Percentiles rank a stretch among this genome's conserved stretches.
phyloP scores from a whole-genome alignment of 2,797 vertebrate genomes.

The Acestrorhynchus altus region DNA sequence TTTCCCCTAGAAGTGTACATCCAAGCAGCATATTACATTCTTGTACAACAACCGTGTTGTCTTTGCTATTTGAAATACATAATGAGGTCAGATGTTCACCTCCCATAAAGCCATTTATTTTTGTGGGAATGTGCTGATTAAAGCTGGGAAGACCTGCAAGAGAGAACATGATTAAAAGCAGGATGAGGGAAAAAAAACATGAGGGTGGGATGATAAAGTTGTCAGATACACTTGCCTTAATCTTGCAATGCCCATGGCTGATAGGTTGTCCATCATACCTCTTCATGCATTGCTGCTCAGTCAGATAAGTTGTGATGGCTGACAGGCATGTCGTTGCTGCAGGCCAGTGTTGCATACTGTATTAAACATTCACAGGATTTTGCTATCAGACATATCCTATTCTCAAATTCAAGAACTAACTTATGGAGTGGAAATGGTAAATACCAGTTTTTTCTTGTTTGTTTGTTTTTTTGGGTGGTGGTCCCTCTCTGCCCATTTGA shows the following conservation, averaged over 20 bases:
- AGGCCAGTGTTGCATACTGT: slow-evolving; percentile 25
- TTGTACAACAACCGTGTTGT: too few relatives aligned
- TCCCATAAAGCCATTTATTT: neutral
- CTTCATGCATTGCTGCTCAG: slow-evolving; percentile 52
- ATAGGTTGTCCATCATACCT: slow-evolving; percentile 46
- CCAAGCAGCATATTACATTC: neutral
- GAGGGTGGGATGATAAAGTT: slow-evolving; percentile 53
- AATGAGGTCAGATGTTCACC: slow-evolving; percentile 44
- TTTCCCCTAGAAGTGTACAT: neutral
- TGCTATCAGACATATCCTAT: slow-evolving; percentile 42
- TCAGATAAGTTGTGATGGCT: slow-evolving; percentile 51
- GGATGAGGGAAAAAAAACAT: neutral
- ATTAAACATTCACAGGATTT: slow-evolving; percentile 41
- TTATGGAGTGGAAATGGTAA: slow-evolving; percentile 34
- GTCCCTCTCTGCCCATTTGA: slow-evolving; percentile 18
- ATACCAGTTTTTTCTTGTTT: slow-evolving; percentile 39
- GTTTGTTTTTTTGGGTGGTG: slow-evolving; percentile 2
- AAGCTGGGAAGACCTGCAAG: slow-evolving; percentile 9
- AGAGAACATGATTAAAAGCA: slow-evolving; percentile 21
- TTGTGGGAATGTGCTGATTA: slow-evolving; percentile 43
- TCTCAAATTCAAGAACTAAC: slow-evolving; percentile 39
- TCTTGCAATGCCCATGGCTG: slow-evolving; percentile 53
- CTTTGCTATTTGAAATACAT: neutral
- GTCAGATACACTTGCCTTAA: slow-evolving; percentile 51
- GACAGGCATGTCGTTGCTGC: slow-evolving; percentile 39